Conservation (phyloP, 2,888 invertebrate genomes). For the Eledone cirrhosa region DNA sequence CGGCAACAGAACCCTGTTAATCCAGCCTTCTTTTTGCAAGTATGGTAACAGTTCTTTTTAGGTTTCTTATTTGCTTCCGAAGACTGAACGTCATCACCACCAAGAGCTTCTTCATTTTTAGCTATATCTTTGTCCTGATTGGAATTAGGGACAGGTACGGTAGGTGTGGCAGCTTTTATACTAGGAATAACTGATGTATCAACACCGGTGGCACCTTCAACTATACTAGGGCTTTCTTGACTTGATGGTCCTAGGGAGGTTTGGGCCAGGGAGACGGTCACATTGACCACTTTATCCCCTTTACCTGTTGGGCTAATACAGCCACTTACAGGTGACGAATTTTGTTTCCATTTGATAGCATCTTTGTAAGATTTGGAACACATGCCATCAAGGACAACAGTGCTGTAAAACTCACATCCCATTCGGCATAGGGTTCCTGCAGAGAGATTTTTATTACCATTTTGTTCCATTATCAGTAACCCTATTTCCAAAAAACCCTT, state of each 20-base stretch:
- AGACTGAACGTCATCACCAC: conserved; percentile 19
- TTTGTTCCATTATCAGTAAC: conserved; percentile 81
- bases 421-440: conserved; percentile 86
- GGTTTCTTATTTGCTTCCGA: conserved; percentile 46
- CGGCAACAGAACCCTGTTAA: too few species aligned
- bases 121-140: conserved; percentile 43
- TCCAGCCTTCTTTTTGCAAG: conserved; percentile 99
- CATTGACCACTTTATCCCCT: conserved; percentile 36
- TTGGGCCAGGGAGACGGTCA: conserved; percentile 52
- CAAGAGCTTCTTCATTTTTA: conserved; percentile 45
- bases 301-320: conserved; percentile 44
- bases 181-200: conserved; percentile 40
- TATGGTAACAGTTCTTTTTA: conserved; percentile 88
- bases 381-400: conserved; percentile 95
- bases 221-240: conserved; percentile 30
- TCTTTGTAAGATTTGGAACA: conserved; percentile 99
- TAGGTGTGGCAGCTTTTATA: conserved; percentile 61
- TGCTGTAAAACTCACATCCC: conserved; percentile 99
- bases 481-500: too few species aligned
- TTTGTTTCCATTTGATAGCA: conserved; percentile 69
- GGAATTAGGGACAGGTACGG: conserved; percentile 49
- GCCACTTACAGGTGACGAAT: conserved; percentile 50
- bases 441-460: conserved; percentile 92
- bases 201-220: conserved; percentile 32
- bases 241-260: conserved; percentile 40